Percentiles rank a stretch among this genome's conserved stretches.
These are phyloP conservation scores for Lutjanus erythropterus DNA, from an alignment of 2,113 vertebrate species.

Conservation along the genomic window DNA sequence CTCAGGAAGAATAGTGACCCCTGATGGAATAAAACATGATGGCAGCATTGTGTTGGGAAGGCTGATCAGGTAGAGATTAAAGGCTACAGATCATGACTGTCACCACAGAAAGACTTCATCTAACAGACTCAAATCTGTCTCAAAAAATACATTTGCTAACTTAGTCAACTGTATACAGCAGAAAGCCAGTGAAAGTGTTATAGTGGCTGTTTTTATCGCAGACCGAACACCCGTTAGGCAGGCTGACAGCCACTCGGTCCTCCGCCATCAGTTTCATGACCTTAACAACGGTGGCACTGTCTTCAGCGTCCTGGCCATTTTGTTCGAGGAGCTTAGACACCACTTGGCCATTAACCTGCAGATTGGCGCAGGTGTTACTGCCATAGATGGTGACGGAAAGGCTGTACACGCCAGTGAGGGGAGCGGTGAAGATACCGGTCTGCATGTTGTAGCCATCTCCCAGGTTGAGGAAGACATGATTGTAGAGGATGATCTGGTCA, in stretches of 20 bases:
- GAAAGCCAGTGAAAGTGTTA: constrained; percentile 83
- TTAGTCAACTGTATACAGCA: constrained; percentile 78
- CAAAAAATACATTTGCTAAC: not conserved
- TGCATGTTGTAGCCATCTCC: constrained; percentile 56
- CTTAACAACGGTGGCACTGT: constrained; percentile 69
- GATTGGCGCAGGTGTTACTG: constrained; percentile 55
- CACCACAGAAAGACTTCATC: not conserved
- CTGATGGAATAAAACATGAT: not conserved
- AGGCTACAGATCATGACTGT: not conserved
- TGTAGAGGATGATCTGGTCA: constrained; percentile 50
- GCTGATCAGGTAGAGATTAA: not conserved
- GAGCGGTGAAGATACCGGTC: constrained; percentile 73
- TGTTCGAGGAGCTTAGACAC: not conserved
- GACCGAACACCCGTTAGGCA: constrained; percentile 66
- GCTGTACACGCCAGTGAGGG: constrained; percentile 81
- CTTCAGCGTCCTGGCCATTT: constrained; percentile 50
- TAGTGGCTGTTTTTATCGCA: constrained; percentile 74
- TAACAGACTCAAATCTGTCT: constrained; percentile 9
- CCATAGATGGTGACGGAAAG: constrained; percentile 75
- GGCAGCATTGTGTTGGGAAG: not conserved
- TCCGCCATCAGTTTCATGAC: constrained; percentile 62
- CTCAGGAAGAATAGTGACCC: not conserved
- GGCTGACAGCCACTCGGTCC: constrained; percentile 65
- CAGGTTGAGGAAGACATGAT: constrained; percentile 77
- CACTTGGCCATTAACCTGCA: constrained; percentile 65